These are phyloP conservation scores for Aratinga solstitialis DNA, from an alignment of 2,797 vertebrate species.

Conservation along the genomic window DNA sequence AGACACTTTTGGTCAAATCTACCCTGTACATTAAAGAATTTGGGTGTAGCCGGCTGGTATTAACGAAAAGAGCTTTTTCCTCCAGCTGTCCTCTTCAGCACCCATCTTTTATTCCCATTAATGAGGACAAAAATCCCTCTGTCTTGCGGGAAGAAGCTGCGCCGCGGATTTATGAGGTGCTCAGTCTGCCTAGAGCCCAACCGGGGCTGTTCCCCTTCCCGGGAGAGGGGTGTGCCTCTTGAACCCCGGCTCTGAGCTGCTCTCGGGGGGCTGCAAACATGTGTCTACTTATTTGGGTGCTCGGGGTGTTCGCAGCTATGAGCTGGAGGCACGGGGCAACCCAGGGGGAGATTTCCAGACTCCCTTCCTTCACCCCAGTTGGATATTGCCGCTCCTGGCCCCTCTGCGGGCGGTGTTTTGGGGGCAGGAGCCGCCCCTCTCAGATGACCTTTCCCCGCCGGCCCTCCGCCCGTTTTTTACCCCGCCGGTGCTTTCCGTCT, in stretches of 20 bases:
- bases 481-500: rapidly evolving
- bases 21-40: not conserved
- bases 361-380: rapidly evolving
- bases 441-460: not conserved
- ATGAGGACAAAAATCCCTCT: not conserved
- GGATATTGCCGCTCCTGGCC: not conserved
- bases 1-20: not conserved
- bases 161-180: not conserved
- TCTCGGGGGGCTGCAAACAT: not conserved
- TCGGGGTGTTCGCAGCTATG: not conserved
- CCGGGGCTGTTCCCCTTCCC: not conserved
- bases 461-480: not conserved
- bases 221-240: not conserved
- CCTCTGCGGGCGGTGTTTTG: not conserved
- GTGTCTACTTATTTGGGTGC: rapidly evolving
- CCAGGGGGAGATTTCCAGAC: rapidly evolving
- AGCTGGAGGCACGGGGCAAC: too few species aligned
- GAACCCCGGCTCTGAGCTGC: not conserved
- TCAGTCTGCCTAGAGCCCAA: rapidly evolving
- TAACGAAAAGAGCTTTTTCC: not conserved
- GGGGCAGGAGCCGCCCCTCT: not conserved
- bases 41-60: not conserved
- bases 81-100: not conserved
- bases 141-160: not conserved
- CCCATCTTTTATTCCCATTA: not conserved